Evolutionary conservation across 2,888 invertebrate species (phyloP).

Genomic region (Leucophenga montana): DNA sequence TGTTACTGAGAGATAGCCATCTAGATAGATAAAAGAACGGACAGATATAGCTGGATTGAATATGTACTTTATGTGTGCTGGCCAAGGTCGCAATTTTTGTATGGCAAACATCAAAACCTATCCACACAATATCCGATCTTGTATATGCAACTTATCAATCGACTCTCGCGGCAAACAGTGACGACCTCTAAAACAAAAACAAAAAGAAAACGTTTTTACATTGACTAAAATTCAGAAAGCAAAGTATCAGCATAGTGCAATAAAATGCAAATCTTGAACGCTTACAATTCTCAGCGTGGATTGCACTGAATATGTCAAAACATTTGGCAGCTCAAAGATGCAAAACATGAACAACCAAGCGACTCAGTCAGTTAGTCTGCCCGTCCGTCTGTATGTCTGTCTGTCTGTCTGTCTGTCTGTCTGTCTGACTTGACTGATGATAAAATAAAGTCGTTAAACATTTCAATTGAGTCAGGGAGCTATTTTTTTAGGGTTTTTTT

Average conservation of each 20-base stretch:
- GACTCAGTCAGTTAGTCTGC: background rate
- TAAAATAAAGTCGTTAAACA: conserved; percentile 39
- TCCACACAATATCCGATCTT: too few relatives aligned
- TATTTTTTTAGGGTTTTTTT: background rate
- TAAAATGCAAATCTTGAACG: conserved; percentile 20
- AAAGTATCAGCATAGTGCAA: conserved; percentile 1
- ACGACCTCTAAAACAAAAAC: background rate
- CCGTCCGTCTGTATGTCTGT: too few relatives aligned
- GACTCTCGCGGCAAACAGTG: background rate
- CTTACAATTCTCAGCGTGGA: conserved; percentile 2
- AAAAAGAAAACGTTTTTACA: background rate
- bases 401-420: conserved; percentile 11
- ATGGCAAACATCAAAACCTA: too few relatives aligned
- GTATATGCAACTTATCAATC: background rate
- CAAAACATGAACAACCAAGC: conserved; percentile 2
- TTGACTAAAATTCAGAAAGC: background rate
- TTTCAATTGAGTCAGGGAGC: conserved; percentile 31
- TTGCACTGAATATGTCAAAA: conserved; percentile 19
- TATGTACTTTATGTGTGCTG: too few relatives aligned
- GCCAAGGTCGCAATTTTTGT: too few relatives aligned
- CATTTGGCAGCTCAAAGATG: conserved; percentile 11
- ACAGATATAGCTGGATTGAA: too few relatives aligned
- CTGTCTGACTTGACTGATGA: conserved; percentile 26
- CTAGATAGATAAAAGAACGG: too few relatives aligned
- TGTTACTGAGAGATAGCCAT: too few relatives aligned